Evolutionary conservation across 2,113 vertebrate genomes (phyloP).

Genomic region (Hemichromis elongatus): DNA sequence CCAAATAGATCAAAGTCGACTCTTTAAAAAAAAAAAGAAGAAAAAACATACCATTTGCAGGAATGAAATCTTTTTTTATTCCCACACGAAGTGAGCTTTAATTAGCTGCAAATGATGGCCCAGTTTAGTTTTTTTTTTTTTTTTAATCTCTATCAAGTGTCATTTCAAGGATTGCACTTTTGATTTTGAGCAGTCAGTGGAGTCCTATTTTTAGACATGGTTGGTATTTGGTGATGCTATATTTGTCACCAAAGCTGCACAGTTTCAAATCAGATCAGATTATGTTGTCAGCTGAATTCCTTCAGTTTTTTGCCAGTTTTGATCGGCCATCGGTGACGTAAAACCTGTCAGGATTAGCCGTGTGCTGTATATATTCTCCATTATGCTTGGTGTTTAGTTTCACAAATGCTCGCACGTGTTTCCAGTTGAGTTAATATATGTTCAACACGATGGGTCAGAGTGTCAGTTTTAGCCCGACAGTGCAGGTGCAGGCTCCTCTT

Average conservation of each 20-base stretch:
- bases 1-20: slow-evolving; percentile 52
- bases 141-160: slow-evolving; percentile 3
- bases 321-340: not conserved
- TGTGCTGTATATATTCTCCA: not conserved
- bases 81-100: not conserved
- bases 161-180: slow-evolving; percentile 27
- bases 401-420: not conserved
- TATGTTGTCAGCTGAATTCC: slow-evolving; percentile 20
- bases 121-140: not conserved
- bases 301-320: slow-evolving; percentile 1
- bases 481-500: not conserved
- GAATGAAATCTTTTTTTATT: slow-evolving; percentile 17
- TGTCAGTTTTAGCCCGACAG: slow-evolving; percentile 3
- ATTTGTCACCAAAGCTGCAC: slow-evolving; percentile 24
- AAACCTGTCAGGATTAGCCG: not conserved
- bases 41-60: not conserved
- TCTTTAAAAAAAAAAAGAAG: not conserved
- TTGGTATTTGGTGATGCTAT: slow-evolving; percentile 47
- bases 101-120: slow-evolving; percentile 33
- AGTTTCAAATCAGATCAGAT: slow-evolving; percentile 23
- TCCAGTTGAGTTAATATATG: not conserved
- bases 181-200: slow-evolving; percentile 2
- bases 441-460: not conserved
- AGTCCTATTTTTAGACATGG: slow-evolving; percentile 48
- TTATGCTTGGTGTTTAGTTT: not conserved